These are phyloP conservation scores for Seira ritae DNA, from an alignment of 2,888 invertebrate genomes.

Conservation along the genomic window DNA sequence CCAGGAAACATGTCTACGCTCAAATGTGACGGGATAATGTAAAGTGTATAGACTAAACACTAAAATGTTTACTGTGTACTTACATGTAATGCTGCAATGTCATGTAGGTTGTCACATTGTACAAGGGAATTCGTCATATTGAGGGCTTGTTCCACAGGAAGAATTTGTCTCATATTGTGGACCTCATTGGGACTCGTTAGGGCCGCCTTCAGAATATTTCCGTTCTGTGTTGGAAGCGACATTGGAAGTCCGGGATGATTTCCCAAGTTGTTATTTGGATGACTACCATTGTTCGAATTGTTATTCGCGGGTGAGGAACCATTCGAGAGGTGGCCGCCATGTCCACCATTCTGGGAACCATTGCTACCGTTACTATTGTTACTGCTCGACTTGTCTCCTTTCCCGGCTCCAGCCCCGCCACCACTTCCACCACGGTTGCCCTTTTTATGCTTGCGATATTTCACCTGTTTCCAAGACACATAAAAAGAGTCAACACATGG, in stretches of 20 bases:
- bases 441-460: conserved; percentile 98
- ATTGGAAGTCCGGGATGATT: conserved; percentile 73
- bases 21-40: too few species aligned
- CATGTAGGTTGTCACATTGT: conserved; percentile 97
- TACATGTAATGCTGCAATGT: conserved; percentile 89
- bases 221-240: conserved; percentile 87
- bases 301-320: conserved; percentile 71
- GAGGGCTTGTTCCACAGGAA: conserved; percentile 88
- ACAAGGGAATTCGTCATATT: conserved; percentile 94
- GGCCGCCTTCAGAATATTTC: conserved; percentile 95
- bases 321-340: conserved; percentile 67
- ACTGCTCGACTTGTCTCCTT: conserved; percentile 76
- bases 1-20: too few species aligned
- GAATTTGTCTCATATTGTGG: conserved; percentile 82
- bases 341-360: conserved; percentile 73
- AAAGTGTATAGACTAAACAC: too few species aligned
- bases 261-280: conserved; percentile 53
- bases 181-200: conserved; percentile 94
- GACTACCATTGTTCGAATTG: conserved; percentile 73
- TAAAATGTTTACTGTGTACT: conserved; percentile 7
- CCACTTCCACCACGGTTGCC: conserved; percentile 65
- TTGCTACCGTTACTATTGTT: conserved; percentile 75
- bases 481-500: conserved; percentile 13
- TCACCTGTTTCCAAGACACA: conserved; percentile 83
- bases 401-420: conserved; percentile 76